Base-by-base conservation (phyloP, 2,113 vertebrate genomes). In the Puffinus mauretanicus region DNA sequence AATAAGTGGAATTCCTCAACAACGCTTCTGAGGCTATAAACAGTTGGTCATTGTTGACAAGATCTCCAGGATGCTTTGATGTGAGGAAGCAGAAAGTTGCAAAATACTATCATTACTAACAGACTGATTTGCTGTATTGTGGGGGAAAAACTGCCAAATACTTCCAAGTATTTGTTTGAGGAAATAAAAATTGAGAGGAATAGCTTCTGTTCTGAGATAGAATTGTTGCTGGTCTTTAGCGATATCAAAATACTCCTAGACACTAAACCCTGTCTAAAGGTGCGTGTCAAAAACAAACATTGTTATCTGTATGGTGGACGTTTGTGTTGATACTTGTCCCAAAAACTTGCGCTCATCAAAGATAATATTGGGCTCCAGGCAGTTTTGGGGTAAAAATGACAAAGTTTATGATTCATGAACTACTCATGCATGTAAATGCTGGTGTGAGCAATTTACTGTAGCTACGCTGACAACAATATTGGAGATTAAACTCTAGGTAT, bases 21-120 rank as follows among this genome's bases (percentile, higher is more conserved):
- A 77, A 22, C 27, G 3, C 58, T 85, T 87, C 12, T 1, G 34
- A 49, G 86, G 30, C 49, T 46, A 73, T 24, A 7, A 92, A 83
- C 91, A 86, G 60, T 81, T 40, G 86, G 40, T 86, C 88, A 36
- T 92, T 93, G 90, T 86, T 93, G 91, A 81, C 20, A 58, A 62
- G 88, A n/a, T 92, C 85, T 93, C 40, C 60, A 46, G 88, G 79
- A 58, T 71, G 75, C 94, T 96, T 96, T 95, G 85, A 87, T 73
- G 90, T 36, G 52, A 93, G 91, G 92, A 95, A 93, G 86, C 79
- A 73, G 83, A 64, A 57, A 61, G 86, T 62, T 91, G 70, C 84
- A 69, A 86, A 96, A 92, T 60, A 5, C 46, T 67, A 11, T 49
- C 67, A 40, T 80, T 71, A 82, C 46, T 44, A 86, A 90, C 80